These are phyloP conservation scores for Danio choprae DNA, from an alignment of 2,797 vertebrate species.

Conservation along the genomic window DNA sequence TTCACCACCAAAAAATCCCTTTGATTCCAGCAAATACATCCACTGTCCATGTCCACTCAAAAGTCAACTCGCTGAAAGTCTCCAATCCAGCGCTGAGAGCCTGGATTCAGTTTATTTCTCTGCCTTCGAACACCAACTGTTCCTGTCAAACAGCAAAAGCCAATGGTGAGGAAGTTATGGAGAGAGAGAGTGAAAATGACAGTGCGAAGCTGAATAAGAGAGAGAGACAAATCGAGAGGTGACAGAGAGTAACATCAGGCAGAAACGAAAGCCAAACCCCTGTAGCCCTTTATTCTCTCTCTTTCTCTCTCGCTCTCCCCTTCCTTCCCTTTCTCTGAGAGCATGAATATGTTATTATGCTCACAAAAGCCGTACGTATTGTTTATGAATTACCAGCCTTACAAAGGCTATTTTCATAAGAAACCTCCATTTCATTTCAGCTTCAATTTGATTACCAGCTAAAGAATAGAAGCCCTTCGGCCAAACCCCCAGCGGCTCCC, in stretches of 20 bases:
- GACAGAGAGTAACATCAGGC: conserved; percentile 36
- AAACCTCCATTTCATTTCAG: conserved; percentile 99
- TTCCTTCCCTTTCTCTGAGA: conserved; percentile 78
- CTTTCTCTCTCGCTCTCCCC: conserved; percentile 7
- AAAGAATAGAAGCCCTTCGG: conserved; percentile 93
- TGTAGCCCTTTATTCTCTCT: conserved; percentile 48
- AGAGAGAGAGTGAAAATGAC: conserved; percentile 11
- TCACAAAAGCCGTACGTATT: conserved; percentile 98
- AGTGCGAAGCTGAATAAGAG: conserved; percentile 6
- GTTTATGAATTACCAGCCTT: conserved; percentile 99
- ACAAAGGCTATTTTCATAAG: conserved; percentile 99
- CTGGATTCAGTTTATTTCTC: conserved; percentile 1
- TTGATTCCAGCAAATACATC: not conserved
- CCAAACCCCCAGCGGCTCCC: conserved; percentile 91
- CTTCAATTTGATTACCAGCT: conserved; percentile 98
- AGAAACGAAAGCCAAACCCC: conserved; percentile 38
- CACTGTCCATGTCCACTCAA: not conserved
- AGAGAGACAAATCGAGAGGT: conserved; percentile 7
- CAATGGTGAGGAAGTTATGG: not conserved
- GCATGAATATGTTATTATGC: conserved; percentile 99
- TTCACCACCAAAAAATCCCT: not conserved
- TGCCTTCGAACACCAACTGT: not conserved
- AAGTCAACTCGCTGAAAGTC: not conserved
- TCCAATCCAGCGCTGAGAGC: not conserved
- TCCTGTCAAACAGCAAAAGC: conserved; percentile 28